Conservation (phyloP, 2,888 invertebrate species). For the Harpalus rubripes region DNA sequence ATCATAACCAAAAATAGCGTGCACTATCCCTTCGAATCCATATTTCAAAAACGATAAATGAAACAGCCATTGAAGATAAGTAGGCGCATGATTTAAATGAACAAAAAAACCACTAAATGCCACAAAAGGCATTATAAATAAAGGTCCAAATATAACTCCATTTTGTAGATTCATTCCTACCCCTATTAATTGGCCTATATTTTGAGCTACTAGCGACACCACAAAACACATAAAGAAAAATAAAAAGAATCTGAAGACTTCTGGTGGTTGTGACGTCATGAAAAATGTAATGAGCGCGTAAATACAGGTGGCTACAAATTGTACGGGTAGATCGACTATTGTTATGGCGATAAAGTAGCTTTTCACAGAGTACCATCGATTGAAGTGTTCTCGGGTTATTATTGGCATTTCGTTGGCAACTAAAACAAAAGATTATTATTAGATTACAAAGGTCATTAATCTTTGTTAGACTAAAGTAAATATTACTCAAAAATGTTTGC, state of each 20-base stretch:
- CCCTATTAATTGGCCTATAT: conserved; percentile 91
- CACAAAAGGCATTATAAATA: conserved; percentile 91
- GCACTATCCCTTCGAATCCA: conserved; percentile 89
- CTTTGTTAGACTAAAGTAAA: too few species aligned
- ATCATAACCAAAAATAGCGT: conserved; percentile 90
- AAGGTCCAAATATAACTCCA: conserved; percentile 93
- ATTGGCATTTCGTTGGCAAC: conserved; percentile 82
- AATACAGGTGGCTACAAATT: conserved; percentile 81
- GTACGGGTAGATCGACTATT: conserved; percentile 83
- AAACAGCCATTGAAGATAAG: conserved; percentile 90
- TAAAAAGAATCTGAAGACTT: conserved; percentile 84
- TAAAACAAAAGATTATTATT: conserved; percentile 73
- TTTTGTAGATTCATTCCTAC: conserved; percentile 89
- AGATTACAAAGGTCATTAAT: too few species aligned
- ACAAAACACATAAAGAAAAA: conserved; percentile 87
- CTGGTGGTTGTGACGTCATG: conserved; percentile 92
- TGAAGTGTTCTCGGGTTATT: conserved; percentile 83
- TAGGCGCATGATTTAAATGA: conserved; percentile 88
- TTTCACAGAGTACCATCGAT: conserved; percentile 84
- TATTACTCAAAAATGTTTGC: too few species aligned
- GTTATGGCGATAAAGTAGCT: conserved; percentile 82
- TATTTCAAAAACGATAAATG: conserved; percentile 94
- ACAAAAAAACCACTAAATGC: conserved; percentile 97
- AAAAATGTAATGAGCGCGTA: conserved; percentile 90
- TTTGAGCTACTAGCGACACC: conserved; percentile 91